phyloP scores from a whole-genome alignment of 1,140 invertebrate genomes.

The Lanistes nyassanus region DNA sequence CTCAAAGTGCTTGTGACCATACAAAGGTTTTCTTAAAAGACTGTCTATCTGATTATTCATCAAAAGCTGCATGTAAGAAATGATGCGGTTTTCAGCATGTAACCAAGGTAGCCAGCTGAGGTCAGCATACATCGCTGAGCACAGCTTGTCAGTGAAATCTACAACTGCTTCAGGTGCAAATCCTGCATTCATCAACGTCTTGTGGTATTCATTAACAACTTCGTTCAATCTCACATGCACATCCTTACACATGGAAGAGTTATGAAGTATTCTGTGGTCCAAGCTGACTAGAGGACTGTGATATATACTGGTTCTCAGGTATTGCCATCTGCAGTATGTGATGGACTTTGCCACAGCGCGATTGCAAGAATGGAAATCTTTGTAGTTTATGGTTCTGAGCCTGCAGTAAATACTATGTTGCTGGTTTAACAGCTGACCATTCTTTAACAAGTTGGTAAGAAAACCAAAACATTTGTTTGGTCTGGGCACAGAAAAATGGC shows the following conservation, averaged over 20 bases:
- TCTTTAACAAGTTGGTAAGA: no score
- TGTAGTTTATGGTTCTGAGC: no score
- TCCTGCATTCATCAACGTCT: background rate
- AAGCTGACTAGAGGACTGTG: background rate
- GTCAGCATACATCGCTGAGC: slow-evolving; percentile 16
- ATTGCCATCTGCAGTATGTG: slow-evolving; percentile 8
- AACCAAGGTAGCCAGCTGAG: slow-evolving; percentile 27
- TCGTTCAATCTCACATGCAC: background rate
- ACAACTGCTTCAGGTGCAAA: slow-evolving; percentile 7
- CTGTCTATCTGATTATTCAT: slow-evolving; percentile 20
- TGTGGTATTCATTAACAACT: slow-evolving; percentile 3
- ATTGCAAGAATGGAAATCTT: no score
- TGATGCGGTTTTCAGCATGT: slow-evolving; percentile 16
- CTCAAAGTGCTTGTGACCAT: slow-evolving; percentile 5
- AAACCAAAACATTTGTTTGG: no score
- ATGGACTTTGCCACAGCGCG: no score
- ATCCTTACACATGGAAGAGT: background rate
- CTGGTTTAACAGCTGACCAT: no score
- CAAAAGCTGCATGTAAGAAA: slow-evolving; percentile 29
- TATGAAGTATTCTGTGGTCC: background rate
- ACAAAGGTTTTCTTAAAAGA: slow-evolving; percentile 7
- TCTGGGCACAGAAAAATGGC: no score
- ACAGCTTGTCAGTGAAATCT: background rate
- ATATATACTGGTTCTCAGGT: background rate
- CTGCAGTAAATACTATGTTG: no score